phyloP scores from a whole-genome alignment of 2,797 vertebrate species.

The Propithecus deckenii region DNA sequence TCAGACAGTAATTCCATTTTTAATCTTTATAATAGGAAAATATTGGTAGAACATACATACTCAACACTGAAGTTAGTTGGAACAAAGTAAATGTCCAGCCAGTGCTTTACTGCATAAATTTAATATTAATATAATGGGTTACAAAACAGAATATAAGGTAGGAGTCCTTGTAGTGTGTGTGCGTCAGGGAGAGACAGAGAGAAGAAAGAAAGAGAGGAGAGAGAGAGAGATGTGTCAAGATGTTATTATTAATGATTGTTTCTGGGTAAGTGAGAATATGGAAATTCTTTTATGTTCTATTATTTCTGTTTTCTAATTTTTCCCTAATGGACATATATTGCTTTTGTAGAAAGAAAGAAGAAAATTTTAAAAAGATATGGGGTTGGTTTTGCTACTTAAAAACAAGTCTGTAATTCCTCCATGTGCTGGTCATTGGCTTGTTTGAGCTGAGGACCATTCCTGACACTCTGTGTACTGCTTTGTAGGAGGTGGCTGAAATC shows the following conservation, averaged over 20 bases:
- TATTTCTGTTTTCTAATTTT: not conserved
- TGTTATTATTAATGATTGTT: not conserved
- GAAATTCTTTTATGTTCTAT: not conserved
- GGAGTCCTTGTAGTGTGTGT: not conserved
- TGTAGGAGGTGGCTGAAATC: not conserved
- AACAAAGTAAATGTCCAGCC: not conserved
- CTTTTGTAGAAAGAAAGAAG: not conserved
- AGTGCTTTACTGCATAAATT: conserved; percentile 1
- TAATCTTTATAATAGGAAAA: conserved; percentile 31
- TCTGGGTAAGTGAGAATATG: not conserved
- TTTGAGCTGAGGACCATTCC: not conserved
- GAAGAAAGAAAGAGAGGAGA: not conserved
- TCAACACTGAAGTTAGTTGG: not conserved
- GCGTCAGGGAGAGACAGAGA: not conserved
- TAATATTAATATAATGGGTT: not conserved
- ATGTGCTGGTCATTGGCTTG: not conserved
- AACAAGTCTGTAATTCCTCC: not conserved
- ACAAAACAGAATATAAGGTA: not conserved
- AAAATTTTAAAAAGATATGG: not conserved
- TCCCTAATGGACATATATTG: not conserved
- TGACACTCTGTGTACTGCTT: not conserved
- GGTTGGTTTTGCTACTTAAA: not conserved
- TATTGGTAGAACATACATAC: not conserved
- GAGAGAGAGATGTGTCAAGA: not conserved
- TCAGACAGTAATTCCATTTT: conserved; percentile 21